Base-by-base conservation (phyloP, 92 coral and sea anemone species). In the Blastomussa wellsi region DNA sequence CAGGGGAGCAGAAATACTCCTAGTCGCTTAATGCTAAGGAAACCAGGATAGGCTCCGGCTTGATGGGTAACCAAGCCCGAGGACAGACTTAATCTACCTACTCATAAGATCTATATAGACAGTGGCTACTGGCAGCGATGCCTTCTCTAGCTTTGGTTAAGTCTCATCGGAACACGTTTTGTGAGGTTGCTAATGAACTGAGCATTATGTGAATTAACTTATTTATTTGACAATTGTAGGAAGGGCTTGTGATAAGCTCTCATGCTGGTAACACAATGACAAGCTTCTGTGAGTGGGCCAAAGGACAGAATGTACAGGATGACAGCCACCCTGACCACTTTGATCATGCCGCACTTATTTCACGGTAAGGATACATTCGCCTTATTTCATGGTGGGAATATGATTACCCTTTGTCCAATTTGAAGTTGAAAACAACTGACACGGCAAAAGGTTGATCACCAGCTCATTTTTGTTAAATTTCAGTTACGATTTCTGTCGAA, bases 311-410 rank as follows among this genome's bases (percentile, higher is more conserved):
- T 57, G 71, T 79, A 14, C 80, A 38, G 52, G 89, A 87, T 81
- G 95, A 92, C 57, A 72, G 53, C 38, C 79, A 92, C 78, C 93
- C 91, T 13, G 90, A 76, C 35, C 93, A 90, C 91, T 90, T 89
- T 87, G 95, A 92, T 60, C 93, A 92, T 55, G 93, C 93, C 0
- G 84, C 93, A 5, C 90, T 92, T 29, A 90, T 92, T 72, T 79
- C 95, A 77, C 88, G 95, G 95, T 90, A 65, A 0, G 51, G 2
- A 36, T 42, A 33, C 36, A 33, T 36, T 7, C 26, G 32, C 13
- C 31, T 24, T 59, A 59, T 59, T 59, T 24, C 32, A 59, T n/a
- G 31, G 29, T 24, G n/a, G n/a, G n/a, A n/a, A n/a, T 59, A 59
- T 7, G 66, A 31, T 5, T 59, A 24, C 28, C 24, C 31, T n/a